These are phyloP conservation scores for Garra rufa DNA, from an alignment of 2,113 vertebrate genomes.

Conservation along the genomic window DNA sequence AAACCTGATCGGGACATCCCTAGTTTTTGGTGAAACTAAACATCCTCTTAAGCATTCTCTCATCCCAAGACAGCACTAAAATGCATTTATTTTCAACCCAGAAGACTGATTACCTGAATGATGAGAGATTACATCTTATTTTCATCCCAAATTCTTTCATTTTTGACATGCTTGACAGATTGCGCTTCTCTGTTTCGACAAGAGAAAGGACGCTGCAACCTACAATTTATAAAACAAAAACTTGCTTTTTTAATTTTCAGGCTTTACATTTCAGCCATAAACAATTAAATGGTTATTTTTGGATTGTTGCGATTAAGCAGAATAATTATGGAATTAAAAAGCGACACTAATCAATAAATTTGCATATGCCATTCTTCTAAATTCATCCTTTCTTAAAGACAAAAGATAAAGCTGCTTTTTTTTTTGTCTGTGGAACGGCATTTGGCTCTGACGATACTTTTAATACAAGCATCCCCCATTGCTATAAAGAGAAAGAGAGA, in stretches of 20 bases:
- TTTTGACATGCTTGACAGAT: neutral
- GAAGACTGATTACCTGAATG: neutral
- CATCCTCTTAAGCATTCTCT: neutral
- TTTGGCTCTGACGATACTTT: conserved; percentile 13
- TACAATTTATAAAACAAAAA: neutral
- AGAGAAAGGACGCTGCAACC: neutral
- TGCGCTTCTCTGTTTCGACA: neutral
- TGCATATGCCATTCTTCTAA: conserved; percentile 19
- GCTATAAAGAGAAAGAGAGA: conserved; percentile 29
- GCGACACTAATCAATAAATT: conserved; percentile 11
- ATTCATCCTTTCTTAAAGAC: neutral
- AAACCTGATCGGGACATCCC: too few relatives aligned
- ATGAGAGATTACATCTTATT: neutral
- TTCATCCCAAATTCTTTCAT: neutral
- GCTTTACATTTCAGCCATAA: neutral
- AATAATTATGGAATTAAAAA: conserved; percentile 18
- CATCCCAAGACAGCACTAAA: neutral
- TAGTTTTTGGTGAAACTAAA: too few relatives aligned
- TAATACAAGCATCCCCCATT: neutral
- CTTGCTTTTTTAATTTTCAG: neutral
- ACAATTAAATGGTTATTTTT: neutral
- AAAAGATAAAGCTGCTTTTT: conserved; percentile 13
- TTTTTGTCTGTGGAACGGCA: neutral
- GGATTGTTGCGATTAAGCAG: neutral
- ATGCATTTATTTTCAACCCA: neutral